Base-by-base conservation (phyloP, 2,113 vertebrate genomes). In the Entelurus aequoreus region DNA sequence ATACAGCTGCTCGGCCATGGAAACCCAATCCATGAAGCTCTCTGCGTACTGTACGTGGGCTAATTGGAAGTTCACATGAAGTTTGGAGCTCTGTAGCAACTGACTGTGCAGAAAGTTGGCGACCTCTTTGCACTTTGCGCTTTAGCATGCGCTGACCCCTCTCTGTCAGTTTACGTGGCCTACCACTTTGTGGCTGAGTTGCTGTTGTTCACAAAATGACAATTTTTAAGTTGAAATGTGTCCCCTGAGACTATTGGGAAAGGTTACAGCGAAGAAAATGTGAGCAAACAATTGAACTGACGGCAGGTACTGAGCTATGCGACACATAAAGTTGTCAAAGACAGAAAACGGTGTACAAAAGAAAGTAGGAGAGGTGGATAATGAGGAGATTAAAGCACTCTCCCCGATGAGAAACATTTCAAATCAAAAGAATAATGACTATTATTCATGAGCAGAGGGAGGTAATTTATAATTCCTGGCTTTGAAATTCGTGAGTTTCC, bases 401-500 rank as follows among this genome's bases (percentile, higher is more conserved):
- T 50, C 12, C 51, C 28, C 38, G 64, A 13, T 60, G 58, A 48
- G 63, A 6, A 48, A 62, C 6, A 9, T 64, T 63, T 72, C 46
- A 65, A 72, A 76, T 74, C 19, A 74, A 76, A 72, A 77, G 40
- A 80, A 75, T 75, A 79, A 74, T 78, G 48, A 49, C 49, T 69
- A 58, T 68, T 81, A 82, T 72, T 80, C 69, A 74, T 61, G 71
- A 79, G 70, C 69, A 66, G 51, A 60, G 61, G 50, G 62, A 28
- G 62, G 37, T 55, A 65, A 79, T 85, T 71, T 71, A 70, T 68
- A 76, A 80, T 69, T 70, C n/a, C 48, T 72, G 66, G 56, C 56
- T 57, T 71, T 63, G 62, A 69, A 66, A 65, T 81, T 14, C 81
- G 83, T 83, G 76, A 69, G 76, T 87, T 79, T 73, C 66, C 51